These are phyloP conservation scores for Nomia melanderi DNA, from an alignment of 1,140 invertebrate species.

Conservation along the genomic window DNA sequence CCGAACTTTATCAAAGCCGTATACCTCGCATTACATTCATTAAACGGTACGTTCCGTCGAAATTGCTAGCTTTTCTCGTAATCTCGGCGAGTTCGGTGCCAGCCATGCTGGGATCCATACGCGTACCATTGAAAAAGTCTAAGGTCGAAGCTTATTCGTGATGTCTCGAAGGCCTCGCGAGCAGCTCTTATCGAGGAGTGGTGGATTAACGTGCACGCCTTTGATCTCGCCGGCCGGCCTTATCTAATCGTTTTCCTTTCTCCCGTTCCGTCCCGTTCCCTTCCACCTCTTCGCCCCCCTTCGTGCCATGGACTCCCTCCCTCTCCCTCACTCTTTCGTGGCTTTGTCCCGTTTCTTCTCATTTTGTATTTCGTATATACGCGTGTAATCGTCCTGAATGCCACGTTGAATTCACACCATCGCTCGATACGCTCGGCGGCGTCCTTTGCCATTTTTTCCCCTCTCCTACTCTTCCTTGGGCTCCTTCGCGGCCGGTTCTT, in stretches of 20 bases:
- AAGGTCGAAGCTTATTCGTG: slow-evolving; percentile 67
- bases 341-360: slow-evolving; percentile 24
- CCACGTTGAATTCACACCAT: slow-evolving; percentile 64
- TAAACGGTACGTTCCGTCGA: too few species aligned
- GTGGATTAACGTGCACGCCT: slow-evolving; percentile 69
- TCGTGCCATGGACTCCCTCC: neutral
- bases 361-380: slow-evolving; percentile 52
- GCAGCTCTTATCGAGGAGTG: slow-evolving; percentile 66
- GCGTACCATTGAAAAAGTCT: slow-evolving; percentile 53
- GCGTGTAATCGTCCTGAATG: slow-evolving; percentile 47
- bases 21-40: neutral
- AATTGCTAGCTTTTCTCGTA: too few species aligned
- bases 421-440: slow-evolving; percentile 7
- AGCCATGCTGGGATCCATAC: slow-evolving; percentile 54
- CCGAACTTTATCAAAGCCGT: neutral
- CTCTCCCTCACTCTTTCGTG: slow-evolving; percentile 17
- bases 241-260: slow-evolving; percentile 66
- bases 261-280: slow-evolving; percentile 38
- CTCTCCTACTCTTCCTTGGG: neutral
- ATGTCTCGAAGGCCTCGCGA: slow-evolving; percentile 59
- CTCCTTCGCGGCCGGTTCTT: slow-evolving; percentile 2
- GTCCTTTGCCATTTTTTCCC: slow-evolving; percentile 17
- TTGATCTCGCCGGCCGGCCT: slow-evolving; percentile 64
- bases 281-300: slow-evolving; percentile 30
- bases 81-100: slow-evolving; percentile 37